Conservation (phyloP, 2,797 vertebrate genomes). For the Poliocrania exsul region DNA sequence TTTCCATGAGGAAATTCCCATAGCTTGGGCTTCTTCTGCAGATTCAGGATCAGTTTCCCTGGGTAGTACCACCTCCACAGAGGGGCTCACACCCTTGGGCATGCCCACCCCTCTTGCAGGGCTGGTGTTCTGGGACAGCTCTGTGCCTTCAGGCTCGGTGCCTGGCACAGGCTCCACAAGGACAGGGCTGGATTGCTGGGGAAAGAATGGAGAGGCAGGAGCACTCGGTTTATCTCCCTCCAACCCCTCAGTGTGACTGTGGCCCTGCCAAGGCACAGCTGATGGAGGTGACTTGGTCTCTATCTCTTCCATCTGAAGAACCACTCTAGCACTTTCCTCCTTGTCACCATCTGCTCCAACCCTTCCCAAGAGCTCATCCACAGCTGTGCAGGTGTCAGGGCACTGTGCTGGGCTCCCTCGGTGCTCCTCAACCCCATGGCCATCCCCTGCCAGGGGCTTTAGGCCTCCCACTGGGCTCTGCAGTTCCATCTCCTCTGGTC, state of each 20-base stretch:
- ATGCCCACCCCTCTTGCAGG: not conserved
- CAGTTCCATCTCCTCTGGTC: not conserved
- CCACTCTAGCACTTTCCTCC: constrained; percentile 1
- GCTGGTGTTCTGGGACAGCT: not conserved
- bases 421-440: not conserved
- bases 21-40: not conserved
- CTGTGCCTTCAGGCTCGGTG: not conserved
- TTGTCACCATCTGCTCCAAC: not conserved
- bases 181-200: not conserved
- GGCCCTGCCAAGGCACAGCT: not conserved
- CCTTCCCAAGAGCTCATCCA: not conserved
- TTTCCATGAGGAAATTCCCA: not conserved
- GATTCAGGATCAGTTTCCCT: not conserved
- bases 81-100: not conserved
- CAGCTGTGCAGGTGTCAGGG: not conserved
- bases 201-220: not conserved
- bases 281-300: not conserved
- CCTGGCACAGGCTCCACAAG: not conserved
- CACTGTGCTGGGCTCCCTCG: not conserved
- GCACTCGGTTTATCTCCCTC: not conserved
- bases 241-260: not conserved
- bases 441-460: not conserved
- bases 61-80: not conserved
- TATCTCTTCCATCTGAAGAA: constrained; percentile 73
- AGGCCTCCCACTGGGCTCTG: not conserved